These are phyloP conservation scores for Xenops minutus DNA, from an alignment of 2,797 vertebrate species.

Conservation along the genomic window DNA sequence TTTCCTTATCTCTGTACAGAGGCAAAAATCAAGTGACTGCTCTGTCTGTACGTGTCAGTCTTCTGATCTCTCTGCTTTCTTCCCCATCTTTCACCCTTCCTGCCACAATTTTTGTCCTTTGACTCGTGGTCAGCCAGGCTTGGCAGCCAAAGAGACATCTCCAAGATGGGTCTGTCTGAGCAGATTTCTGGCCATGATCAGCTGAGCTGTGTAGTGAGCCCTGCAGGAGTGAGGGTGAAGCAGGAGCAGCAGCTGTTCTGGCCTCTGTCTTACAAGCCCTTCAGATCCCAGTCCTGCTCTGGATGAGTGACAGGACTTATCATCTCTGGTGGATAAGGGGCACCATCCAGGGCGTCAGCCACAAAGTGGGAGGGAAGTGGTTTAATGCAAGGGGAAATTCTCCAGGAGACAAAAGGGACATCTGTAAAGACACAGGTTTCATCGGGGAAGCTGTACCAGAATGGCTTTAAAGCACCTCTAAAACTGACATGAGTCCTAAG, in stretches of 20 bases:
- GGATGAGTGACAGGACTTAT: neutral
- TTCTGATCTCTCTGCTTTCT: neutral
- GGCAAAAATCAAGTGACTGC: neutral
- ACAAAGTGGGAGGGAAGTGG: neutral
- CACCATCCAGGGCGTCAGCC: accelerated
- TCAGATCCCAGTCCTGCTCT: neutral
- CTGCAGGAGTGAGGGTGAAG: neutral
- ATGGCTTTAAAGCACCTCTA: neutral
- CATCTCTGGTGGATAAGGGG: neutral
- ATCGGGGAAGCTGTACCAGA: neutral
- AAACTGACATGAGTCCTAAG: neutral
- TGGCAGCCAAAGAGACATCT: neutral
- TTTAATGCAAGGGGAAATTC: neutral
- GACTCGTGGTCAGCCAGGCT: neutral
- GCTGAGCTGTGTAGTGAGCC: neutral
- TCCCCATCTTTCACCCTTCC: neutral
- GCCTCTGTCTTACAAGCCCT: neutral
- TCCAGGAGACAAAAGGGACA: neutral
- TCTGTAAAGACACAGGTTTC: neutral
- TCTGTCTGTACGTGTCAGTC: neutral
- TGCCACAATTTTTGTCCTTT: neutral
- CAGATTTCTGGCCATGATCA: neutral
- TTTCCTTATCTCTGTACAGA: neutral
- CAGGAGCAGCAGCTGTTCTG: neutral
- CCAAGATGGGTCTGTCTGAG: neutral